Evolutionary conservation across 1,140 invertebrate genomes (phyloP).

Genomic region (Drosophila pallidifrons): DNA sequence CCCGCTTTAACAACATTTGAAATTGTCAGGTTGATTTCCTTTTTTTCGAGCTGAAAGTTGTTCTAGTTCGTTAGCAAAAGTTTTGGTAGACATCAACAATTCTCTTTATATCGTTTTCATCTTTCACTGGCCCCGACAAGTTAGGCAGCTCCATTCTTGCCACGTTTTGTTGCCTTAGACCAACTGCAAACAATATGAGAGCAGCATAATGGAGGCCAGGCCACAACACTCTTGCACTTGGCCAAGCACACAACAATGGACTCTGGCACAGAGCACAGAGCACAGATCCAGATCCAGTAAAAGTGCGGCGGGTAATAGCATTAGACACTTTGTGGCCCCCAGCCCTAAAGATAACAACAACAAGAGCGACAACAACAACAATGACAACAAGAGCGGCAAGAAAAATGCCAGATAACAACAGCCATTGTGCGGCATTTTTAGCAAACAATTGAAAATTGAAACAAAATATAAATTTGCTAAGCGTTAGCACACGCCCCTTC

Average conservation of each 20-base stretch:
- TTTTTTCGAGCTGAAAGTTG: slow-evolving; percentile 18
- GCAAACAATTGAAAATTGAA: slow-evolving; percentile 68
- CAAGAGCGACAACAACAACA: slow-evolving; percentile 12
- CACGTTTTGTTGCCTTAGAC: slow-evolving; percentile 16
- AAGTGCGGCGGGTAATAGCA: slow-evolving; percentile 46
- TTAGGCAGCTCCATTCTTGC: slow-evolving; percentile 15
- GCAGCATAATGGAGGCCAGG: slow-evolving; percentile 18
- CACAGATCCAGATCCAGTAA: too few species aligned
- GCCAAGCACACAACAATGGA: slow-evolving; percentile 48
- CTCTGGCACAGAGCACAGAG: not conserved
- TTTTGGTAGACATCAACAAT: slow-evolving; percentile 41
- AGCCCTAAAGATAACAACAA: slow-evolving; percentile 40
- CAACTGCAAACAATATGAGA: slow-evolving; percentile 1
- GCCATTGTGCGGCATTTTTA: slow-evolving; percentile 52
- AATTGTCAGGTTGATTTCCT: slow-evolving; percentile 19
- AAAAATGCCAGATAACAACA: slow-evolving; percentile 53
- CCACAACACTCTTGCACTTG: slow-evolving; percentile 27
- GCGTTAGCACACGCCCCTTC: not conserved
- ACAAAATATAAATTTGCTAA: slow-evolving; percentile 60
- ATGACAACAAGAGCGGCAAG: slow-evolving; percentile 19
- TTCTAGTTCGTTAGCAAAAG: slow-evolving; percentile 12
- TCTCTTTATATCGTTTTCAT: slow-evolving; percentile 37
- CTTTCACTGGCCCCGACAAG: slow-evolving; percentile 1
- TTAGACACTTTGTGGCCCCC: slow-evolving; percentile 43
- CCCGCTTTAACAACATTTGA: slow-evolving; percentile 15